Conservation (phyloP, 2,888 invertebrate species). For the Priocnemis perturbator region DNA sequence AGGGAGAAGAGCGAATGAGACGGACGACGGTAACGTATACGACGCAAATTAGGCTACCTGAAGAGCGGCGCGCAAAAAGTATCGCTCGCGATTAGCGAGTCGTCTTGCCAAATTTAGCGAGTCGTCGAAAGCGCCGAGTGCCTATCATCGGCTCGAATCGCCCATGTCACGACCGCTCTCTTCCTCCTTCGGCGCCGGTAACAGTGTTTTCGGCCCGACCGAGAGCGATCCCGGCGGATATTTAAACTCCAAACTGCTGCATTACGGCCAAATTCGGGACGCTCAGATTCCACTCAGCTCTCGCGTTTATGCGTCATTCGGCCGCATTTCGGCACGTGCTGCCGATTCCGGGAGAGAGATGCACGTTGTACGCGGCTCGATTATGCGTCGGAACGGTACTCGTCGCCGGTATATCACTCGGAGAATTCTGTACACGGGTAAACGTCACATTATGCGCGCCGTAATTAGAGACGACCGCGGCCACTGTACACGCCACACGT, state of each 20-base stretch:
- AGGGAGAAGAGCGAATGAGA: neutral
- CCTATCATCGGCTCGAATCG: slow-evolving; percentile 40
- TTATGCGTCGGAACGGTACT: no score
- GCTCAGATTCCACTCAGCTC: slow-evolving; percentile 21
- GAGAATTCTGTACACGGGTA: no score
- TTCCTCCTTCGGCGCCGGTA: neutral
- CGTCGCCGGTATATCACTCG: no score
- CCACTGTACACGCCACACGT: no score
- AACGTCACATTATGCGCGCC: no score
- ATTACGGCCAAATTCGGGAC: slow-evolving; percentile 46
- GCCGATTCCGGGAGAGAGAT: no score
- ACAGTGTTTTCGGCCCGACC: slow-evolving; percentile 11
- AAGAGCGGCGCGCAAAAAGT: slow-evolving; percentile 47
- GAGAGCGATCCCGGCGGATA: slow-evolving; percentile 20
- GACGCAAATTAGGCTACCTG: slow-evolving; percentile 56
- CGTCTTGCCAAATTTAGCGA: slow-evolving; percentile 56
- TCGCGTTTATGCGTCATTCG: slow-evolving; percentile 40
- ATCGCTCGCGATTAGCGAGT: slow-evolving; percentile 53
- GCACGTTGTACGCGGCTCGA: no score
- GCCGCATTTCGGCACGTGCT: no score
- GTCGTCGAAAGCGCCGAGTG: slow-evolving; percentile 39
- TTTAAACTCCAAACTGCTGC: slow-evolving; percentile 46
- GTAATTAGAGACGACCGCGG: no score
- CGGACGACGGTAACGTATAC: slow-evolving; percentile 33
- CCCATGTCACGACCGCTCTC: slow-evolving; percentile 39